These are phyloP conservation scores for Pelochelys cantorii DNA, from an alignment of 2,797 vertebrate genomes.

Conservation along the genomic window DNA sequence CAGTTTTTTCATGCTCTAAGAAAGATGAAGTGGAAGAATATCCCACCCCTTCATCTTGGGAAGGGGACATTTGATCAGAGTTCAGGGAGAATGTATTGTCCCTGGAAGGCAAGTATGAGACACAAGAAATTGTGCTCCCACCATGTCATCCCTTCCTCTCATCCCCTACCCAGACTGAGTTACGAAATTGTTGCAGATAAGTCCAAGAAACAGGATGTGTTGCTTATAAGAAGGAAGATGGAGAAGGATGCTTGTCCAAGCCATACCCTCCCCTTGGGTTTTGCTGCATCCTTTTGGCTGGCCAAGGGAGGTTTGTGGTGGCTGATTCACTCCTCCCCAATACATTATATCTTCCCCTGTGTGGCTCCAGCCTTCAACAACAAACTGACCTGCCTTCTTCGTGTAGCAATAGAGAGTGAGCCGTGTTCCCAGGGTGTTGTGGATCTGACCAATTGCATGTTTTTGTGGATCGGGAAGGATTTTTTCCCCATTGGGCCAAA, in stretches of 20 bases:
- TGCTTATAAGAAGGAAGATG: background rate
- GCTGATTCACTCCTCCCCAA: background rate
- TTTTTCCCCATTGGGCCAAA: background rate
- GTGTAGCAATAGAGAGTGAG: too few species aligned
- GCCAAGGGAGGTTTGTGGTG: background rate
- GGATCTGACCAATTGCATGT: background rate
- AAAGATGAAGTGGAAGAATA: fast-evolving
- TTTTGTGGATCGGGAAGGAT: background rate
- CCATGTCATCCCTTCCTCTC: too few species aligned
- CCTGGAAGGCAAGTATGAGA: background rate
- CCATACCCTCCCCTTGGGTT: background rate
- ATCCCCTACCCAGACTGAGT: too few species aligned
- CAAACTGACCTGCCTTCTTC: too few species aligned
- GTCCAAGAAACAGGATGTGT: too few species aligned
- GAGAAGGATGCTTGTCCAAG: background rate
- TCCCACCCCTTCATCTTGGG: too few species aligned
- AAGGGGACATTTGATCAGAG: background rate
- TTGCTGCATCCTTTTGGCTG: background rate
- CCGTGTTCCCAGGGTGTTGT: too few species aligned
- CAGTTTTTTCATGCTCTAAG: conserved; percentile 15
- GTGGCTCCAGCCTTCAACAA: background rate
- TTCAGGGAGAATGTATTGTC: background rate
- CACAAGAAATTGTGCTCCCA: background rate
- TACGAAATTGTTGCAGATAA: too few species aligned
- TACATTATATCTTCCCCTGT: background rate